These are phyloP conservation scores for Zalophus californianus DNA, from an alignment of 2,797 vertebrate species.

Conservation along the genomic window DNA sequence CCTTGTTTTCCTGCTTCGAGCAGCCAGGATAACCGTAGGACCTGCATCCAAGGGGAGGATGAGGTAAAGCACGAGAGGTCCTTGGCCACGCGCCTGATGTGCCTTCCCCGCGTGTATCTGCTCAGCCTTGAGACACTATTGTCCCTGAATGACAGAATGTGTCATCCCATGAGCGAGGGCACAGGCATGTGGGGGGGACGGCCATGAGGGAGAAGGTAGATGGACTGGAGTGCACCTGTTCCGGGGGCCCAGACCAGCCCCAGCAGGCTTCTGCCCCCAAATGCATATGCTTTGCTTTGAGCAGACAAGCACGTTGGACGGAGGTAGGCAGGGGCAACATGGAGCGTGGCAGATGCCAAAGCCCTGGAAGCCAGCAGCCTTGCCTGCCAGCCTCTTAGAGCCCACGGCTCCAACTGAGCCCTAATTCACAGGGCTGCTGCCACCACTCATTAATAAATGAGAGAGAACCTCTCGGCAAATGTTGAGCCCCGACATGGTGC, in stretches of 20 bases:
- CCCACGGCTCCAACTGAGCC: not conserved
- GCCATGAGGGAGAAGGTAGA: not conserved
- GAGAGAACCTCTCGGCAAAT: constrained; percentile 4
- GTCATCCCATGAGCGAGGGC: not conserved
- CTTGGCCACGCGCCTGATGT: accelerated
- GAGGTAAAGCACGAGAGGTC: accelerated
- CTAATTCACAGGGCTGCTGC: constrained; percentile 58
- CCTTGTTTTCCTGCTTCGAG: not conserved
- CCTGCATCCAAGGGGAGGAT: not conserved
- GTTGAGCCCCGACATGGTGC: not conserved
- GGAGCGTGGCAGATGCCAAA: not conserved
- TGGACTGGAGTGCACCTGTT: too few relatives aligned
- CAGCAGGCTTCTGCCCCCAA: not conserved
- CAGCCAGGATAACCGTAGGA: not conserved
- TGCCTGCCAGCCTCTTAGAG: not conserved
- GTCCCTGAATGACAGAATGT: not conserved
- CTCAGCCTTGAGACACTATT: not conserved
- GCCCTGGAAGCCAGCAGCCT: not conserved
- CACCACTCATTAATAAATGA: constrained; percentile 67
- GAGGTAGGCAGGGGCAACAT: not conserved
- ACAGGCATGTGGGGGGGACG: not conserved
- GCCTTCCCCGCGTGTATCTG: not conserved
- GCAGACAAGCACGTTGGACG: not conserved
- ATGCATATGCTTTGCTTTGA: not conserved
- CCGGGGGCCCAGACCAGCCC: not conserved